These are phyloP conservation scores for Limenitis camilla DNA, from an alignment of 2,888 invertebrate species.

Conservation along the genomic window DNA sequence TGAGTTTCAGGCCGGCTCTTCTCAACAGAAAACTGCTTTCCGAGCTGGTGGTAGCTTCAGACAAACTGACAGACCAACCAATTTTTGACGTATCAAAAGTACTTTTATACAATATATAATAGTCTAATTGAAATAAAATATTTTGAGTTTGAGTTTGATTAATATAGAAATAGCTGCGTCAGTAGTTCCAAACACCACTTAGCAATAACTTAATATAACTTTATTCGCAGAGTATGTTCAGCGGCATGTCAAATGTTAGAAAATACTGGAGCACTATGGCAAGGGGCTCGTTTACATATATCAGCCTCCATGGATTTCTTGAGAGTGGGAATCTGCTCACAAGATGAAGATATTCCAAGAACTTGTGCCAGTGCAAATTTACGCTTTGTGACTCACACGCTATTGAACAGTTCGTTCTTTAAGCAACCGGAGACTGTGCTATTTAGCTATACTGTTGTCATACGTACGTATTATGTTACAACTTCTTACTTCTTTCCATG, in stretches of 20 bases:
- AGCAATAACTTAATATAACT: not conserved
- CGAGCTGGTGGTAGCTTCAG: too few species aligned
- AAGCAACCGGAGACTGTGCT: conserved; percentile 30
- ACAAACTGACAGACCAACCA: too few species aligned
- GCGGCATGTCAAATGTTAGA: conserved; percentile 56
- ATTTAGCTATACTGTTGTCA: conserved; percentile 39
- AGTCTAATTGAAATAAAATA: too few species aligned
- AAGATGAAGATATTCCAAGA: conserved; percentile 25
- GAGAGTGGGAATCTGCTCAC: conserved; percentile 33
- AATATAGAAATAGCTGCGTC: too few species aligned
- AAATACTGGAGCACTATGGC: conserved; percentile 41
- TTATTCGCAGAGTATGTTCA: conserved; percentile 46
- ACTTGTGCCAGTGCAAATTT: conserved; percentile 45
- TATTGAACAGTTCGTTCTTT: conserved; percentile 44
- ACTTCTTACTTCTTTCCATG: too few species aligned
- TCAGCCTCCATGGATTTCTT: conserved; percentile 28
- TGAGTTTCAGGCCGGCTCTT: too few species aligned
- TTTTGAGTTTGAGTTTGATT: too few species aligned
- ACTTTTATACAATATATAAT: too few species aligned
- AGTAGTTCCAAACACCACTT: too few species aligned
- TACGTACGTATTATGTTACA: conserved; percentile 42
- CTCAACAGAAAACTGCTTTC: too few species aligned
- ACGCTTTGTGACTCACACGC: conserved; percentile 34
- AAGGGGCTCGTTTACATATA: conserved; percentile 40
- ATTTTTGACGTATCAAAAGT: too few species aligned